Evolutionary conservation across 2,113 vertebrate genomes (phyloP), one percentile per base, ranked within the genome.

Genomic region (Osmerus eperlanus): DNA sequence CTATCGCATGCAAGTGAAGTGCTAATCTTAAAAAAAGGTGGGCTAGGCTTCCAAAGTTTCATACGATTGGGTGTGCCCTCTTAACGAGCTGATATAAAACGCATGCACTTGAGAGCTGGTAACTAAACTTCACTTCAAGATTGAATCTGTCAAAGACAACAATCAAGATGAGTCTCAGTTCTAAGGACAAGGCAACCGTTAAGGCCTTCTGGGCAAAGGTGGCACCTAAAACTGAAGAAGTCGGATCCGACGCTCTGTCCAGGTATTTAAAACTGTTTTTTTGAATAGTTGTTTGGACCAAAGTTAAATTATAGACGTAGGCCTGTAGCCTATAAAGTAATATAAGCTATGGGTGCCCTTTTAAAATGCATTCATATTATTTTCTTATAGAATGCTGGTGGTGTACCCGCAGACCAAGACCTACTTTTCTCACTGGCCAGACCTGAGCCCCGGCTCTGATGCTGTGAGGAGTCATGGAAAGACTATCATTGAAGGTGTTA

Each of bases 371-470:
- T 47, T 47, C 7, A 47, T 2, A 47, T 47, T 11, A 47, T 47
- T 47, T 47, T 47, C 41, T 9, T 41, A 7, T 6, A 47, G 41
- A 47, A 47, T 47, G 41, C 41, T 93, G 51, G 0, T 0, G 1
- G 0, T 71, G 78, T 85, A 79, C 78, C 91, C 91, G 29, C n/a
- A 74, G 56, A 93, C 91, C 82, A 94, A 93, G 87, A 90, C 89
- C 78, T 94, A 93, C 88, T 94, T 94, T 78, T 59, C 87, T 16
- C 91, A 93, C 88, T 91, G 89, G 3, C 51, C 47, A 9, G 89
- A 93, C 75, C 0, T 89, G 56, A 51, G 2, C 0, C 74, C 41
- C 0, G 82, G 83, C 73, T 94, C 92, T 0, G 19, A 60, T 13
- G 85, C 90, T 66, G 0, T 93, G 69, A 75, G 87, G 83, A 52